Percentiles rank a stretch among this genome's conserved stretches.
phyloP scores from a whole-genome alignment of 2,113 vertebrate species.

The Sinocyclocheilus grahami region DNA sequence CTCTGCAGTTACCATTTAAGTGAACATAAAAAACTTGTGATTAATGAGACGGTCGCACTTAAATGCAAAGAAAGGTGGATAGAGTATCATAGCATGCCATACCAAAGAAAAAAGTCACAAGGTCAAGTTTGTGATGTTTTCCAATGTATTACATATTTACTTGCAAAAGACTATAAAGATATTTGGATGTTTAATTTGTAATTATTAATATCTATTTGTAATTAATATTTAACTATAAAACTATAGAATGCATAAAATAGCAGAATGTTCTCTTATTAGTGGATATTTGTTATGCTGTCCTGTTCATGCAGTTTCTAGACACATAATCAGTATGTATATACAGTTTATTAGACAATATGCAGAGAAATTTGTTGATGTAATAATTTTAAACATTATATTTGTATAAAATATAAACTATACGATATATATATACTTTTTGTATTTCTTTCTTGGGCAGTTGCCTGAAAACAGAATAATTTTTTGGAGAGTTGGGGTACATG shows the following conservation, averaged over 20 bases:
- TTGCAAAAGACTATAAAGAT: not conserved
- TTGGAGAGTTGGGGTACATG: too few species aligned
- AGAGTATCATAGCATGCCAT: slow-evolving; percentile 41
- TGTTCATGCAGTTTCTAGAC: not conserved
- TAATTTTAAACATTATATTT: too few species aligned
- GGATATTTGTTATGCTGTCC: not conserved
- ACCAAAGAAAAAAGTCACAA: slow-evolving; percentile 19
- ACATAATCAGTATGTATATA: not conserved
- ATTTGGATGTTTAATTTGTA: not conserved
- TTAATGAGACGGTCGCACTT: slow-evolving; percentile 50
- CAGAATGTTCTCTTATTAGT: not conserved
- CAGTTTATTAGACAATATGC: not conserved
- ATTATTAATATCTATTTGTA: not conserved
- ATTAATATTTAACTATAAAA: not conserved
- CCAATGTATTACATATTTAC: not conserved
- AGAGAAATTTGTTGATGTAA: not conserved
- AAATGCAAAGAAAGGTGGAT: slow-evolving; percentile 38
- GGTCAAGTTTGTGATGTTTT: not conserved
- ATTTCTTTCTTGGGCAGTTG: too few species aligned
- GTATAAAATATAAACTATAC: too few species aligned
- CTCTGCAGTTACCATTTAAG: slow-evolving; percentile 45
- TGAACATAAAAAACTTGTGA: slow-evolving; percentile 57
- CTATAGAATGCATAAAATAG: not conserved
- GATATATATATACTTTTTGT: too few species aligned
- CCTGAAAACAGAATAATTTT: not conserved